phyloP scores from a whole-genome alignment of 1,140 invertebrate species.

The Leptinotarsa texana region DNA sequence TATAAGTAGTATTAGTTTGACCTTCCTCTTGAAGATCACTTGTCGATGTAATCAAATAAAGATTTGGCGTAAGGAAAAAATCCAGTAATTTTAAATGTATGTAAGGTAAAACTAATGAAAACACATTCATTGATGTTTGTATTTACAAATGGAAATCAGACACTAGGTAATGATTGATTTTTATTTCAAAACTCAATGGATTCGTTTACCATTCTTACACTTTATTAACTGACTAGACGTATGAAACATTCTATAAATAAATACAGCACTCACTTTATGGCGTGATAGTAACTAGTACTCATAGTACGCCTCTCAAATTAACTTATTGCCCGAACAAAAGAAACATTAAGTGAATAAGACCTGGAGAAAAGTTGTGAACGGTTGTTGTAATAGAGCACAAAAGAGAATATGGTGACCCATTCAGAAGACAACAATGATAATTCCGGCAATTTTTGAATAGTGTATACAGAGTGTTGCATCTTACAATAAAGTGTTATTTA shows the following conservation, averaged over 20 bases:
- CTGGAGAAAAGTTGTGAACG: neutral
- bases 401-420: neutral
- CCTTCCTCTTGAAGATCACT: no score
- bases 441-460: neutral
- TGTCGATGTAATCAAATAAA: no score
- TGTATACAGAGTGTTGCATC: neutral
- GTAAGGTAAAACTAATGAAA: no score
- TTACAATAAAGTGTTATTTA: no score
- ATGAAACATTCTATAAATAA: neutral
- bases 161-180: no score
- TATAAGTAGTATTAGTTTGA: no score
- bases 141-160: no score
- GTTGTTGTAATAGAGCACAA: neutral
- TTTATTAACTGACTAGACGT: neutral
- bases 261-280: neutral
- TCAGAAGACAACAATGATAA: neutral
- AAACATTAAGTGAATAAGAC: neutral
- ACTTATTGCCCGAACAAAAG: neutral
- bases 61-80: no score
- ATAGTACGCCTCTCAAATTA: neutral
- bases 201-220: neutral
- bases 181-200: neutral
- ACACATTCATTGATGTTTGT: no score
- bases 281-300: conserved; percentile 2
- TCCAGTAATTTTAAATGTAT: no score